Base-by-base conservation (phyloP, 64 coral and sea anemone species). In the Montipora sp. region DNA sequence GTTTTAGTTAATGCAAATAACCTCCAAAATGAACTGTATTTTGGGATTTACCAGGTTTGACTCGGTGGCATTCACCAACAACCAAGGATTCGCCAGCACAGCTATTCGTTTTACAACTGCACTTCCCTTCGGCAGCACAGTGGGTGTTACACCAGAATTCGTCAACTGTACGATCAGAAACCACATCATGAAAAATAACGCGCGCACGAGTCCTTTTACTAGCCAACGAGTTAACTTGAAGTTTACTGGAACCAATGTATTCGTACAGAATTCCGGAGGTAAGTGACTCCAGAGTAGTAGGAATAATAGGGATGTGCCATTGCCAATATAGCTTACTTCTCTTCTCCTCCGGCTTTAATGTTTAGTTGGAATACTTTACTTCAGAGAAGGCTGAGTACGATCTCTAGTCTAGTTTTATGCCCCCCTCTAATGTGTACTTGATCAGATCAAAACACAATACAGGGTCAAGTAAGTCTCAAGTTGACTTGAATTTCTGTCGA, bases 101-200 rank as follows among this genome's bases (percentile, higher is more conserved):
- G 95, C 89, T 3, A 61, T 94, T 10, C 92, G 89, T 14, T 92
- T 94, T n/a, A 89, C 92, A 15, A 91, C 92, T 12, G 92, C 92
- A 0, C 47, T 97, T 2, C 95, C 95, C 7, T 83, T 77, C 20
- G 89, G 74, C 8, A 77, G 66, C 16, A 47, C 53, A 14, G 21
- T 92, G 7, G 71, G 77, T 18, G 20, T 65, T 44, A 83, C 80
- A 46, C 92, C 91, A 48, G 92, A 94, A 81, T 58, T 97, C 20
- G 70, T 89, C 14, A 87, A 94, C 43, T 97, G 95, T 36, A 93
- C n/a, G 2, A 59, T 97, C 5, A 73, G 48, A 22, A n/a, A 89
- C 5, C 70, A 79, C n/a, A 7, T 71, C 3, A 71, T 85, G 65
- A 19, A 69, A 78, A 73, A 76, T 75, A 2, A 80, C 51, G 59